These are phyloP conservation scores for Conchocele bisecta DNA, from an alignment of 2,888 invertebrate species.

Conservation along the genomic window DNA sequence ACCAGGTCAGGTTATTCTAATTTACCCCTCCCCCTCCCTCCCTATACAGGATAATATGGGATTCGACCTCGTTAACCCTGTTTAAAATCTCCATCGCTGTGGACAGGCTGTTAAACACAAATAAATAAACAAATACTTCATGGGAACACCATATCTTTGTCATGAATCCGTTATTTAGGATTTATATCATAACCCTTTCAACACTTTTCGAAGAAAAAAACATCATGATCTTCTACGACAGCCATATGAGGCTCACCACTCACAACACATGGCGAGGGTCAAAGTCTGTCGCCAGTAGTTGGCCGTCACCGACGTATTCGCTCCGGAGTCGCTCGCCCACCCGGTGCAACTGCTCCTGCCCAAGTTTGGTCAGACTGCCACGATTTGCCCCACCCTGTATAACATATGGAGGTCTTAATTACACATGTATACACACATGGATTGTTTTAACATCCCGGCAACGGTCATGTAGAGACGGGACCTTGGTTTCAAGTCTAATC, in stretches of 20 bases:
- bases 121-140: not conserved
- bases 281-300: conserved; percentile 49
- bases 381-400: conserved; percentile 64
- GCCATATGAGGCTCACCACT: conserved; percentile 39
- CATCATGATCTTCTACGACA: too few species aligned
- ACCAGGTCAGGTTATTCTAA: too few species aligned
- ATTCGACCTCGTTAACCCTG: too few species aligned
- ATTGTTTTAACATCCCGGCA: too few species aligned
- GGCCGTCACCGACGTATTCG: conserved; percentile 65
- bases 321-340: conserved; percentile 68
- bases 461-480: too few species aligned
- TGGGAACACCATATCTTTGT: not conserved
- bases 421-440: too few species aligned
- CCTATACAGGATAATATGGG: too few species aligned
- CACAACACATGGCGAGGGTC: conserved; percentile 62
- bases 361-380: conserved; percentile 73
- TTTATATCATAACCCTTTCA: too few species aligned
- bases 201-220: too few species aligned
- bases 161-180: not conserved
- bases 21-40: too few species aligned
- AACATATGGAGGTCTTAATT: not conserved
- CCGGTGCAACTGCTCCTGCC: conserved; percentile 75
- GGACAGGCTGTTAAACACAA: not conserved
- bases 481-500: too few species aligned
- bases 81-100: too few species aligned